Base-by-base conservation (phyloP, 1,140 invertebrate species). In the Antheraea pernyi region DNA sequence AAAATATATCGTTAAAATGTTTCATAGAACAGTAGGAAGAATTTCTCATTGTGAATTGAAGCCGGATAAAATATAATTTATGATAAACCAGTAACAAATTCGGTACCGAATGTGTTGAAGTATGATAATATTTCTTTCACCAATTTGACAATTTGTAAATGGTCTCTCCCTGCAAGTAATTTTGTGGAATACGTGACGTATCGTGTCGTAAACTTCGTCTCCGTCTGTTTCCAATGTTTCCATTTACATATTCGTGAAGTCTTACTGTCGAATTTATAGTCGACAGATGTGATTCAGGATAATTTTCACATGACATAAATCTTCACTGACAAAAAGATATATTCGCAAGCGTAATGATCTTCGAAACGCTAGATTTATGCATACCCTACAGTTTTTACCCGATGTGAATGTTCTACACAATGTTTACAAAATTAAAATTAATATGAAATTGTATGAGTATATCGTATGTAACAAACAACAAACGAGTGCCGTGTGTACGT, bases 201-300 rank as follows among this genome's bases (percentile, higher is more conserved):
- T 37, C 60, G 64, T 67, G 37, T 70, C 67, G 66, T 74, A 74
- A 74, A 68, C 19, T 67, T 61, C 61, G 48, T 68, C 73, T 65
- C 59, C 62, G 19, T 74, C 73, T 74, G 73, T 74, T 74, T 69
- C 73, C 73, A 74, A 74, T 71, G 73, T 71, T 68, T 62, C 67
- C 69, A 74, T 74, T 74, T 74, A 71, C 73, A 74, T 74, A 74
- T 71, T 74, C 42, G 62, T 30, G 67, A 71, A 68, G 73, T 70
- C 68, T 60, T 59, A 70, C 69, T 62, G 65, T 70, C 61, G 65
- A 70, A 59, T 70, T 73, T 69, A 70, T 70, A 63, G 68, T 67
- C 65, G 69, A 67, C 72, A 70, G 62, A 74, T 70, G 72, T 68
- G 59, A 70, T 42, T 46, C 69, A 18, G 69, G 69, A 74, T 74